A percentile compares a stretch with the other conserved stretches of the same genome.
These are phyloP conservation scores for Polydrusus pterygomalis DNA, from an alignment of 2,888 invertebrate genomes.

Conservation along the genomic window DNA sequence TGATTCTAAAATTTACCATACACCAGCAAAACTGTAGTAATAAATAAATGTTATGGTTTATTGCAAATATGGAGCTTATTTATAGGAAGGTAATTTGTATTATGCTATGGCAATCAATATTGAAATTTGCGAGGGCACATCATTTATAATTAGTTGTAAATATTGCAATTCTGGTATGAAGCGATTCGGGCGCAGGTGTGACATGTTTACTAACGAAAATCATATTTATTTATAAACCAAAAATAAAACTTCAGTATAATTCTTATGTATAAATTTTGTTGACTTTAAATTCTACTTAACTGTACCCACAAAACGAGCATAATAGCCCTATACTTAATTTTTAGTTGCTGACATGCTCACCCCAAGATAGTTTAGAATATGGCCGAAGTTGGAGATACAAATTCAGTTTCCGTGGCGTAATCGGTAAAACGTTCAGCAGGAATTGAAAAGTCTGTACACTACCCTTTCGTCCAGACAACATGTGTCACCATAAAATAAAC, in stretches of 20 bases:
- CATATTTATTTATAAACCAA: constrained; percentile 40
- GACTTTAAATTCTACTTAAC: no score
- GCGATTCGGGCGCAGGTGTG: constrained; percentile 43
- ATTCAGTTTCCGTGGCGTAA: no score
- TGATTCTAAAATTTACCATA: constrained; percentile 34
- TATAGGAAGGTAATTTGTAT: constrained; percentile 53
- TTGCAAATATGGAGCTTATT: constrained; percentile 54
- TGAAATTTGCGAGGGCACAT: constrained; percentile 46
- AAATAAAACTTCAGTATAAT: constrained; percentile 27
- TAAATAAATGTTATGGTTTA: constrained; percentile 56
- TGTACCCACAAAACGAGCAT: no score
- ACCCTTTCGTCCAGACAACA: no score
- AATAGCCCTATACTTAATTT: no score
- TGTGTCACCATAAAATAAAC: no score
- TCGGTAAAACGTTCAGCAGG: no score
- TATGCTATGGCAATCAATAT: constrained; percentile 49
- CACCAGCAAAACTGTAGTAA: constrained; percentile 47
- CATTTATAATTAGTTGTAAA: constrained; percentile 54
- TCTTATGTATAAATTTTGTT: constrained; percentile 32
- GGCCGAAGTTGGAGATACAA: no score
- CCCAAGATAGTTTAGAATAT: no score
- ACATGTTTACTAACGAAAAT: constrained; percentile 38
- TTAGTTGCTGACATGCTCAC: no score
- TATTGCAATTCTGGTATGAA: constrained; percentile 47
- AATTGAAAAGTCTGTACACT: no score